phyloP scores from a whole-genome alignment of 2,888 invertebrate genomes.

The Gymnosoma rotundatum region DNA sequence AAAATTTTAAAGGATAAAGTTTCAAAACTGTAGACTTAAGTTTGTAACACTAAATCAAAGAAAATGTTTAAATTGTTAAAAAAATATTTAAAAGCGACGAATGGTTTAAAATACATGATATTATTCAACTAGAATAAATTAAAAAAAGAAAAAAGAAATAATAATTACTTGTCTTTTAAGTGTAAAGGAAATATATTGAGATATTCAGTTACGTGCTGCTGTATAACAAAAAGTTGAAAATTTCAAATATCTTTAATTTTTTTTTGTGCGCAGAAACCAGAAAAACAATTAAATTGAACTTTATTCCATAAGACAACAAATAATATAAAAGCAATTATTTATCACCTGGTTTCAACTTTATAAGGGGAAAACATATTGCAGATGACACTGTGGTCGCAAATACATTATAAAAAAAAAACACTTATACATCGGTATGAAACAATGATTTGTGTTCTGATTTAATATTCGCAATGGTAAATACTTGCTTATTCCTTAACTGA shows the following conservation, averaged over 20 bases:
- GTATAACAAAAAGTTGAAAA: background rate
- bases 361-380: constrained; percentile 4
- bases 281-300: constrained; percentile 17
- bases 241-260: constrained; percentile 29
- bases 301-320: constrained; percentile 18
- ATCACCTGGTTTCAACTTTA: constrained; percentile 44
- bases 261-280: background rate
- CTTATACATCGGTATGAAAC: no score
- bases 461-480: no score
- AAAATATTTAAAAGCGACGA: constrained; percentile 15
- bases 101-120: background rate
- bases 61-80: constrained; percentile 38
- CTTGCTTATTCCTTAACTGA: no score
- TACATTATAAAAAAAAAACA: no score
- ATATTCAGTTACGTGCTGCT: background rate
- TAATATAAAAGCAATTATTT: constrained; percentile 54
- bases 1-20: constrained; percentile 58
- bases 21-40: constrained; percentile 44
- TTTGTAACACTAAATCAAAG: constrained; percentile 45
- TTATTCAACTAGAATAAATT: background rate
- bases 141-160: background rate
- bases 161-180: background rate
- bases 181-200: background rate
- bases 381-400: constrained; percentile 11
- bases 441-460: no score